Conservation (phyloP, 37 sponge, comb jelly and placozoan species). For the Oopsacas minuta region DNA sequence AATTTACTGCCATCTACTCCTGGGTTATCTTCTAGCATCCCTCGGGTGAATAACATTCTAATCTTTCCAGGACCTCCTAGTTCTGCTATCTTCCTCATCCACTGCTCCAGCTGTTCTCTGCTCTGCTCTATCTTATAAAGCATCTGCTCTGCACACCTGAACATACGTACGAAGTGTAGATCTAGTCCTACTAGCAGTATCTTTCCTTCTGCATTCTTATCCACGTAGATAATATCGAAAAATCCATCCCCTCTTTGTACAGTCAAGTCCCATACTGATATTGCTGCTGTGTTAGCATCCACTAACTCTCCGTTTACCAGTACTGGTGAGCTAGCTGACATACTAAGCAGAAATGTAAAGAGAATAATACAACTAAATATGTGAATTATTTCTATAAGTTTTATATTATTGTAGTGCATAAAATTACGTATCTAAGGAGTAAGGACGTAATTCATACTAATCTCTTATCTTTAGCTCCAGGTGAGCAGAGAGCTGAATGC, state of each 20-base stretch:
- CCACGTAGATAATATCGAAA: neutral
- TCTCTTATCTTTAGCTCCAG: neutral
- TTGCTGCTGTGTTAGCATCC: neutral
- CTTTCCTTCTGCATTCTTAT: neutral
- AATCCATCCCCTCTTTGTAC: neutral
- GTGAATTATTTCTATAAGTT: neutral
- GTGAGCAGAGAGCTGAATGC: neutral
- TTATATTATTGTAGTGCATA: neutral
- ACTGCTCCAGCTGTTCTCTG: neutral
- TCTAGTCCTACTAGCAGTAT: neutral
- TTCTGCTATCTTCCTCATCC: neutral
- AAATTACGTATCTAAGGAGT: neutral
- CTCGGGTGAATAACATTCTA: neutral
- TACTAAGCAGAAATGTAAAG: neutral
- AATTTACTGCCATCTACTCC: neutral
- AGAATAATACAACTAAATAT: no score
- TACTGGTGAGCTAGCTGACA: neutral
- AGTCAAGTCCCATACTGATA: neutral
- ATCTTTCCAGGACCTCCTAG: neutral
- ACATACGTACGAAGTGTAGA: neutral
- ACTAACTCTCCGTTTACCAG: neutral
- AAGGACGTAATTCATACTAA: neutral
- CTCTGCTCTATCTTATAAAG: neutral
- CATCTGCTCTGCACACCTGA: neutral
- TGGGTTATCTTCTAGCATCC: neutral